Evolutionary conservation across 1,140 invertebrate genomes (phyloP).

Genomic region (Phthorimaea operculella): DNA sequence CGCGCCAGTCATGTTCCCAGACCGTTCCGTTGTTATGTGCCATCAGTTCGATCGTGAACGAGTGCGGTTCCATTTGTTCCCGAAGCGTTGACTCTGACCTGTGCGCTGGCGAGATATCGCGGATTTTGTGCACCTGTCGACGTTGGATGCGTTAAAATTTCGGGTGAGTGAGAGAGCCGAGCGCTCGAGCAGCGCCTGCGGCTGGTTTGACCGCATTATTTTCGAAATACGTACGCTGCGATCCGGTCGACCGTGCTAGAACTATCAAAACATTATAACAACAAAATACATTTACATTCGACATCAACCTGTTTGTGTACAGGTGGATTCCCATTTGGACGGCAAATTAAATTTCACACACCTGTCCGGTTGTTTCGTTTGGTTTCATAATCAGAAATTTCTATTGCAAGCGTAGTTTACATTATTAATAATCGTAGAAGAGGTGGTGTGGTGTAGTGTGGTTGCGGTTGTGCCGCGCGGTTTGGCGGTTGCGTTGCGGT

Average conservation of each 20-base stretch:
- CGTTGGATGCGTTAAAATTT: slow-evolving; percentile 66
- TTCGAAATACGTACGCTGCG: slow-evolving; percentile 62
- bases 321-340: slow-evolving; percentile 3
- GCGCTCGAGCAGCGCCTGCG: slow-evolving; percentile 41
- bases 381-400: slow-evolving; percentile 2
- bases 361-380: neutral
- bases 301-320: slow-evolving; percentile 17
- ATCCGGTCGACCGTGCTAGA: slow-evolving; percentile 53
- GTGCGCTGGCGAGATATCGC: slow-evolving; percentile 39
- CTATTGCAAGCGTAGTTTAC: neutral
- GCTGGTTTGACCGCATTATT: slow-evolving; percentile 67
- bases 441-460: neutral
- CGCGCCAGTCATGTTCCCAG: slow-evolving; percentile 55
- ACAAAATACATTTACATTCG: slow-evolving; percentile 41
- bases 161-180: slow-evolving; percentile 63
- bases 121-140: slow-evolving; percentile 50
- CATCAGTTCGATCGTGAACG: slow-evolving; percentile 49
- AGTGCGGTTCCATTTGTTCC: slow-evolving; percentile 55
- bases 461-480: neutral
- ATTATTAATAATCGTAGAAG: neutral
- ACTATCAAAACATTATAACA: slow-evolving; percentile 62
- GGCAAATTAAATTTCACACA: neutral
- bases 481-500: neutral
- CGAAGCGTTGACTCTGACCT: slow-evolving; percentile 45
- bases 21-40: slow-evolving; percentile 51